Base-by-base conservation (phyloP, 2,888 invertebrate genomes). In the Rhyacophila evoluta region DNA sequence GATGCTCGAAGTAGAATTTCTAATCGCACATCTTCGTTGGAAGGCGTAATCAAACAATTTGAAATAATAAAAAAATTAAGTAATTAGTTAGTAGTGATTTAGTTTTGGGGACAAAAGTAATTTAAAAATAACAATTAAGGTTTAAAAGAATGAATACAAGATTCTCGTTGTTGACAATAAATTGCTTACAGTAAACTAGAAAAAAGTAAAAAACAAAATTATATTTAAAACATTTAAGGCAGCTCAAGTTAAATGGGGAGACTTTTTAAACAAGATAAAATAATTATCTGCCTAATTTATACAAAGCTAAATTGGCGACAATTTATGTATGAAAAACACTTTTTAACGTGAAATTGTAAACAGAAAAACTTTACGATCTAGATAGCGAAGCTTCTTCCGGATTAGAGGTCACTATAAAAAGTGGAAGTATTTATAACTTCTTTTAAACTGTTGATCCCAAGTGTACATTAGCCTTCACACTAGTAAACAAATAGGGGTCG, bases 401-500 rank as follows among this genome's bases (percentile, higher is more conserved):
- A 55, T 55, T 55, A 19, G 25, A 55, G 25, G 55, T 55, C 55
- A 55, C 55, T 19, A 12, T 15, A 25, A 55, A 55, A 55, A 55
- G 25, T 19, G 15, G 15, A 1, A 8, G 55, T 55, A 25, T 55
- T 55, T 55, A 55, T 55, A 10, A 10, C 55, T 55, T 55, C 55
- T 19, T 15, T 55, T 8, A 19, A 55, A 55, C 55, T 55, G 55
- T 55, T 55, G 55, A 12, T 55, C 55, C 55, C 55, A 10, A 55
- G 25, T 25, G 15, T 55, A 19, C 55, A 25, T 55, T 55, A 55
- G 25, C 55, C 55, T 55, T 55, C 55, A 55, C 55, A 55, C 55
- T 55, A 19, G 19, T 55, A 55, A 55, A 55, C 55, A 55, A 55
- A 55, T 55, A 19, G 55, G 25, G 55, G 55, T 55, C 25, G 55